Evolutionary conservation across 2,113 vertebrate species (phyloP), one percentile per base, ranked within the genome.

Genomic region (Onychostoma macrolepis): DNA sequence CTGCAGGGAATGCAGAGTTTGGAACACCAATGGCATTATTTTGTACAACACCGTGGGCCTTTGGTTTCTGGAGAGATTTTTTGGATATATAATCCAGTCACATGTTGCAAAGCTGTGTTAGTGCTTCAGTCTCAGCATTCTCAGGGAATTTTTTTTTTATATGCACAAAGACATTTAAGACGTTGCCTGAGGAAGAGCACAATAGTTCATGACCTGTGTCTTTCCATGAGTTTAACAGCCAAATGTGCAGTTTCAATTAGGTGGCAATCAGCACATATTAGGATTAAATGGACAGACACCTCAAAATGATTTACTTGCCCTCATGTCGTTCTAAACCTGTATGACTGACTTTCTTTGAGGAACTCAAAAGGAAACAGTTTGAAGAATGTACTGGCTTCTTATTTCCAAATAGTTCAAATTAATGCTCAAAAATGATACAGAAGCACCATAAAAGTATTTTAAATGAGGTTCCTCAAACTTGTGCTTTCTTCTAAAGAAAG

Each of bases 1-100:
- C 78, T 48, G 83, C 50, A 69, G 72, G 87, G 88, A 83, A 86
- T 80, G 48, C 79, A 53, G 65, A 86, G 41, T 83, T 83, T 79
- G 83, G 83, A 84, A 36, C 53, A 74, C 76, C 24, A 72, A 75
- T 41, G 24, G 28, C 13, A 19, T 84, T 79, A 56, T 83, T 80
- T 61, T 19, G 41, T 48, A 69, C n/a, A 74, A 21, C 78, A 58
- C 36, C 53, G 15, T 84, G 38, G 30, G 86, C 24, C 82, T 72
- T 81, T 83, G 63, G 15, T 17, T 53, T 33, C 19, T 71, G 21
- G 24, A 33, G 48, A 28, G 17, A 0, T 50, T 74, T 80, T 75
- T 53, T 30, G 43, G 56, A 45, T 36, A 74, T 15, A 53, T 84
- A n/a, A 50, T 87, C 81, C 50, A 36, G 30, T 45, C 30, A 83